Base-by-base conservation (phyloP, 2,888 invertebrate species). In the Agapetus fuscipes region DNA sequence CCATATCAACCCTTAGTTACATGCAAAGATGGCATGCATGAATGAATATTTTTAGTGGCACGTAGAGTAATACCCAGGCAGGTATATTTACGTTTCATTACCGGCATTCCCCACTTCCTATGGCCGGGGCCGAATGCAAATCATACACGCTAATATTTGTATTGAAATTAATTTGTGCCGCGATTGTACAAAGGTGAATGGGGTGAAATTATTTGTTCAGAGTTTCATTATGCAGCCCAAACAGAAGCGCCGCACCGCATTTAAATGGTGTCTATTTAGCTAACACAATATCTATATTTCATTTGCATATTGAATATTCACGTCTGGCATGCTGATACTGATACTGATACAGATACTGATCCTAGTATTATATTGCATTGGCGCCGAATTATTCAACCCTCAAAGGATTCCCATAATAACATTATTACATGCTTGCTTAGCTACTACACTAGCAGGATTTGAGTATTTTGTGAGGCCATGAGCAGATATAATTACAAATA, bases 231-330 rank as follows among this genome's bases (percentile, higher is more conserved):
- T 27, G 10, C 7, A 9, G 12, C 27, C n/a, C 3, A 27, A n/a
- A 27, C 27, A 27, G 27, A 9, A 27, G n/a, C 5, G 12, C 10
- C n/a, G 27, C 24, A 27, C 3, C 10, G n/a, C 10, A 9, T n/a
- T 11, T 27, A 27, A 27, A 27, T n/a, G 12, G 10, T 5, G 26
- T 26, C 33, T 24, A 20, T 24, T 33, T 20, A 24, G 15, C 24
- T 12, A 33, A 33, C 33, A 20, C n/a, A n/a, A 20, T 34, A 34
- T 34, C 34, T 15, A 16, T 16, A 34, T 34, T 26, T 34, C 34
- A 34, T 34, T 34, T 34, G 34, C 34, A 27, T 34, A 20, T n/a
- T 34, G 34, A 34, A 34, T 34, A 34, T 26, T 11, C 27, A 27
- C 25, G 15, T 34, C 3, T n/a, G 15, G 26, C 13, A 20, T 20